These are phyloP conservation scores for Pogona vitticeps DNA, from an alignment of 2,113 vertebrate genomes.

Conservation along the genomic window DNA sequence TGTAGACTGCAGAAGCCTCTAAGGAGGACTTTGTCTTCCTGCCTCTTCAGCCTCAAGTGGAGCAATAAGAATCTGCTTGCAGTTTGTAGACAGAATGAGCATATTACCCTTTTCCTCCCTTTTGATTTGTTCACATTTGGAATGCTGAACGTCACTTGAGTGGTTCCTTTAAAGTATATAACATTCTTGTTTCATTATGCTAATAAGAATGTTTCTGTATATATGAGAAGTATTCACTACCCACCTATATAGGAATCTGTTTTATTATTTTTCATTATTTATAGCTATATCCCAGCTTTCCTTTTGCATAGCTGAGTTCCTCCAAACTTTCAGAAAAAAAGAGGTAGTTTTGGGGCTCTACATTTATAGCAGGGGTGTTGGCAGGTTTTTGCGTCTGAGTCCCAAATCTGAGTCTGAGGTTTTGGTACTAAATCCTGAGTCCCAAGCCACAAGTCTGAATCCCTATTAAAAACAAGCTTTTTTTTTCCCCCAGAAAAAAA, in stretches of 20 bases:
- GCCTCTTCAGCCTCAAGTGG: not conserved
- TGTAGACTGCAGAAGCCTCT: not conserved
- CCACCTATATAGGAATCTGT: not conserved
- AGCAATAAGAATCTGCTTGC: not conserved
- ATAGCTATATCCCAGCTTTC: too few relatives aligned
- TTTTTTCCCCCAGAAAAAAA: too few relatives aligned
- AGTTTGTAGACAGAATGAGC: not conserved
- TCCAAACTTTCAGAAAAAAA: too few relatives aligned
- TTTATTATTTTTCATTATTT: not conserved
- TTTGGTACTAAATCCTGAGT: too few relatives aligned
- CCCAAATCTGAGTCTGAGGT: too few relatives aligned
- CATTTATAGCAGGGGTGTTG: too few relatives aligned
- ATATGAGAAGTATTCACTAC: rapidly evolving
- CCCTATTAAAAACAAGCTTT: too few relatives aligned
- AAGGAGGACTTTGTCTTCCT: not conserved
- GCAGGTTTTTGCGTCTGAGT: too few relatives aligned
- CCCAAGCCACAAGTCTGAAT: too few relatives aligned
- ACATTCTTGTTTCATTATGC: not conserved
- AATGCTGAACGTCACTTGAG: not conserved
- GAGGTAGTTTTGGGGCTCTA: too few relatives aligned
- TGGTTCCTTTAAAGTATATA: rapidly evolving
- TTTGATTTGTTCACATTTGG: not conserved
- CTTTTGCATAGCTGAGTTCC: too few relatives aligned
- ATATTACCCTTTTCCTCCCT: not conserved
- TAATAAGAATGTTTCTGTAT: not conserved